A percentile compares a stretch with the other conserved stretches of the same genome.
These are phyloP conservation scores for Ptilorrhoa leucosticta DNA, from an alignment of 2,113 vertebrate species.

Conservation along the genomic window DNA sequence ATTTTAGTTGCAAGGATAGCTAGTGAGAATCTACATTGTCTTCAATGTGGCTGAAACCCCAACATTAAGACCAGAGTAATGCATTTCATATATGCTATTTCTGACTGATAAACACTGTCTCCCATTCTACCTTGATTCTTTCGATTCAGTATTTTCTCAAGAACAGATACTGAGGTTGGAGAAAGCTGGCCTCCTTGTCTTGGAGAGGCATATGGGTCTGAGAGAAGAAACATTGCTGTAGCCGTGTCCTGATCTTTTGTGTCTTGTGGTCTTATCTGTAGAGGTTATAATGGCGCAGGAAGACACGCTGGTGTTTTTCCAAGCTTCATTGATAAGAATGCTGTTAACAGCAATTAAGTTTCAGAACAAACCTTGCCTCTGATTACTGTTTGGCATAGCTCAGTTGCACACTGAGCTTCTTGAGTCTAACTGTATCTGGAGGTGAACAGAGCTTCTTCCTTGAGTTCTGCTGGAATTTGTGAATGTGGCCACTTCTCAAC, in stretches of 20 bases:
- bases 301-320: neutral
- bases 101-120: neutral
- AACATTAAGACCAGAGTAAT: neutral
- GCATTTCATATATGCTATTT: neutral
- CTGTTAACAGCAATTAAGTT: neutral
- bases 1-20: neutral
- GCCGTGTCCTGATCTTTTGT: neutral
- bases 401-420: neutral
- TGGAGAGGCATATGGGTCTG: neutral
- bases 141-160: neutral
- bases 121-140: neutral
- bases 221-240: neutral
- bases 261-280: neutral
- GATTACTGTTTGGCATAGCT: neutral
- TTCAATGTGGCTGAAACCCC: neutral
- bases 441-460: neutral
- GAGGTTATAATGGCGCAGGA: neutral
- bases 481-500: neutral
- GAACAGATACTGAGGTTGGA: neutral
- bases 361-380: neutral
- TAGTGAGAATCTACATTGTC: neutral
- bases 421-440: neutral
- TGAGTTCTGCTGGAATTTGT: neutral
- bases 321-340: neutral
- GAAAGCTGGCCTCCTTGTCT: neutral